Evolutionary conservation across 2,797 vertebrate genomes (phyloP).

Genomic region (Harpagifer antarcticus): DNA sequence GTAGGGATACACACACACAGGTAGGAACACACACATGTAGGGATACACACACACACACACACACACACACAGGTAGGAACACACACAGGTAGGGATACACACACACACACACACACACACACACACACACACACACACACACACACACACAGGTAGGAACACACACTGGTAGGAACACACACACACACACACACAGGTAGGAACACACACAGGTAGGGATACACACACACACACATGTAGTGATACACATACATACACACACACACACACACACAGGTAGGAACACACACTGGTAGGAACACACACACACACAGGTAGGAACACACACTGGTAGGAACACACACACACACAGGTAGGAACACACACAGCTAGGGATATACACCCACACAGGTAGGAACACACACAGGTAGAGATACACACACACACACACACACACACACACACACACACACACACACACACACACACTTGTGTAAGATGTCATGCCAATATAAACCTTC

Average conservation of each 20-base stretch:
- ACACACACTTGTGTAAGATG: too few relatives aligned
- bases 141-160: fast-evolving
- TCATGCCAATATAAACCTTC: too few relatives aligned
- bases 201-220: too few relatives aligned
- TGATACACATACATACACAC: too few relatives aligned
- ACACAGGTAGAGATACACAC: too few relatives aligned
- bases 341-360: not conserved
- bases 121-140: not conserved
- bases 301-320: too few relatives aligned
- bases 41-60: too few relatives aligned
- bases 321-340: not conserved
- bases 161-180: not conserved
- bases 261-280: too few relatives aligned
- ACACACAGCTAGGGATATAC: not conserved
- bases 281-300: too few relatives aligned
- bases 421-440: not conserved
- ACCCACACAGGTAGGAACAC: too few relatives aligned
- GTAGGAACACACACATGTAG: not conserved
- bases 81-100: not conserved
- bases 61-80: fast-evolving
- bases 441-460: not conserved
- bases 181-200: not conserved
- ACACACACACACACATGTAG: too few relatives aligned
- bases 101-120: not conserved
- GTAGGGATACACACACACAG: not conserved